These are phyloP conservation scores for Pristionchus fissidentatus DNA, from an alignment of 2,888 invertebrate species.

Conservation along the genomic window DNA sequence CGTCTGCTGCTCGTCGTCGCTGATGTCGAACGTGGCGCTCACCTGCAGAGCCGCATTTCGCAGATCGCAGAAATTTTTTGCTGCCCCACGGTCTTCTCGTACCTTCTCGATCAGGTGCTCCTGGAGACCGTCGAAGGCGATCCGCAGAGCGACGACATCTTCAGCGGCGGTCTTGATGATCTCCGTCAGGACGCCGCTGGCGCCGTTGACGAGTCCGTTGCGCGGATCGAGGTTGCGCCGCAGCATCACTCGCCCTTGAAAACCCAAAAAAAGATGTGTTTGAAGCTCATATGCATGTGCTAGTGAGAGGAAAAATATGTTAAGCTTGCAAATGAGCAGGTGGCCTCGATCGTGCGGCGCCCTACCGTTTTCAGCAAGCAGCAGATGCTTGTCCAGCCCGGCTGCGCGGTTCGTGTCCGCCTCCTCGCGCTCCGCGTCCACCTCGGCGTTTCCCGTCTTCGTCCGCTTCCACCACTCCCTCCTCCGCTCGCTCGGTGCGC, in stretches of 20 bases:
- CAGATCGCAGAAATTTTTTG: not conserved
- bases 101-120: conserved; percentile 18
- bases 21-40: not conserved
- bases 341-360: too few relatives aligned
- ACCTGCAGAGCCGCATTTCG: not conserved
- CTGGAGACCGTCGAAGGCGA: not conserved
- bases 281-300: not conserved
- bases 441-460: not conserved
- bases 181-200: conserved; percentile 43
- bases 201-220: conserved; percentile 50
- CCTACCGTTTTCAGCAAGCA: conserved; percentile 12
- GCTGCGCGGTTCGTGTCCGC: not conserved
- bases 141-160: not conserved
- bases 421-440: not conserved
- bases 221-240: conserved; percentile 45
- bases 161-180: not conserved
- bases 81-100: not conserved
- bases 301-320: too few relatives aligned
- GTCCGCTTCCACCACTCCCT: not conserved
- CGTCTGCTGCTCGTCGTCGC: conserved; percentile 17
- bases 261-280: not conserved
- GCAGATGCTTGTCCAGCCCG: not conserved
- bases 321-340: too few relatives aligned
- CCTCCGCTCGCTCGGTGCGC: not conserved
- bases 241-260: conserved; percentile 50